Evolutionary conservation across 1,140 invertebrate genomes (phyloP).

Genomic region (Papilio glaucus): DNA sequence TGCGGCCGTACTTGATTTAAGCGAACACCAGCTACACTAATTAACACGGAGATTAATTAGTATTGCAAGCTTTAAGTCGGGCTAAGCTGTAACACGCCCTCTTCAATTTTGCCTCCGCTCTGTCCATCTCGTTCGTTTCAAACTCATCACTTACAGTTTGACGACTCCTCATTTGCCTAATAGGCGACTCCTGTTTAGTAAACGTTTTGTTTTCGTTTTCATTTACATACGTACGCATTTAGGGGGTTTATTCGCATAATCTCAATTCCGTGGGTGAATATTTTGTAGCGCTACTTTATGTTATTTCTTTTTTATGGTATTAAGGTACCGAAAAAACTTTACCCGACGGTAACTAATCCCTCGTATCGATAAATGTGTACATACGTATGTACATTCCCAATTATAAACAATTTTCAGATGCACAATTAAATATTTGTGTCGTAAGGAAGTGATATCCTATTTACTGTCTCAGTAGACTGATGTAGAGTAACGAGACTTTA

Average conservation of each 20-base stretch:
- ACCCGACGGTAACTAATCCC: background rate
- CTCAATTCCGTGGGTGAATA: slow-evolving; percentile 18
- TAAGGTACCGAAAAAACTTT: background rate
- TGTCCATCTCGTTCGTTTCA: slow-evolving; percentile 40
- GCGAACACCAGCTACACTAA: slow-evolving; percentile 57
- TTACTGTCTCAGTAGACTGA: too few species aligned
- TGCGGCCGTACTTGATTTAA: slow-evolving; percentile 49
- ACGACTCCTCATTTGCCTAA: slow-evolving; percentile 37
- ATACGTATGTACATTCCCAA: background rate
- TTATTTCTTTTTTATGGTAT: slow-evolving; percentile 15
- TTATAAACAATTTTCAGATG: background rate
- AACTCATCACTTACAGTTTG: slow-evolving; percentile 38
- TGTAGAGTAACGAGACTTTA: too few species aligned
- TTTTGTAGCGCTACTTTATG: slow-evolving; percentile 18
- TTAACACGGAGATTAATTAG: slow-evolving; percentile 74
- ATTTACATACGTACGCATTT: slow-evolving; percentile 22
- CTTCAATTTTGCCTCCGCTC: slow-evolving; percentile 50
- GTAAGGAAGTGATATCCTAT: too few species aligned
- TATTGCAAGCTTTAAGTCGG: slow-evolving; percentile 60
- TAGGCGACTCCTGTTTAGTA: slow-evolving; percentile 23
- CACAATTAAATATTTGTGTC: too few species aligned
- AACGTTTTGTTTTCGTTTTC: slow-evolving; percentile 26
- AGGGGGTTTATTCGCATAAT: slow-evolving; percentile 20
- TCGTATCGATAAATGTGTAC: background rate
- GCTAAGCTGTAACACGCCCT: slow-evolving; percentile 44